Conservation (phyloP, 2,113 vertebrate genomes). For the Lota lota region DNA sequence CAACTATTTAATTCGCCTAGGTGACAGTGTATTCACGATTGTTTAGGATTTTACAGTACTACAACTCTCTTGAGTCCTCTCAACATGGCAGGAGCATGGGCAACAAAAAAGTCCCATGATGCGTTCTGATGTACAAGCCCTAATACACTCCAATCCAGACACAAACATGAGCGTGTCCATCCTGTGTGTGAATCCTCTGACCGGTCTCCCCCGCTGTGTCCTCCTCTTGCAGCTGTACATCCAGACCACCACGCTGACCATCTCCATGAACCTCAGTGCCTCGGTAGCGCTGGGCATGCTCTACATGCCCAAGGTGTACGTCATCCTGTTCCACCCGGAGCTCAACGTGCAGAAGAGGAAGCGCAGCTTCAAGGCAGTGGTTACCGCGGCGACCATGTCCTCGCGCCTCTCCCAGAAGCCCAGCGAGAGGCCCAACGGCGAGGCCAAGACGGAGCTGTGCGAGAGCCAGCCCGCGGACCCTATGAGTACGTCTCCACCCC, state of each 20-base stretch:
- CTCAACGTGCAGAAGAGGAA: slow-evolving; percentile 95
- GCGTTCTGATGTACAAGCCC: no score
- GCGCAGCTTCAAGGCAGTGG: slow-evolving; percentile 95
- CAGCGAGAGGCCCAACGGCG: slow-evolving; percentile 91
- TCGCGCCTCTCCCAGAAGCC: slow-evolving; percentile 90
- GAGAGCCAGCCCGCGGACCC: slow-evolving; percentile 80
- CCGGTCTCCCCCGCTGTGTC: neutral
- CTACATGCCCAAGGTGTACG: slow-evolving; percentile 98
- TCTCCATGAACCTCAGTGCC: slow-evolving; percentile 98
- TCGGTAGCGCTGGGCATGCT: slow-evolving; percentile 97
- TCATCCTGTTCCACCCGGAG: slow-evolving; percentile 97
- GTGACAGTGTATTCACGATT: no score
- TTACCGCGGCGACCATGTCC: slow-evolving; percentile 94
- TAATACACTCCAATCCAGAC: no score
- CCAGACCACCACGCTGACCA: slow-evolving; percentile 94
- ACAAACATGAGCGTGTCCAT: no score
- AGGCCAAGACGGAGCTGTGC: slow-evolving; percentile 93
- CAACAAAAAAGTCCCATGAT: no score
- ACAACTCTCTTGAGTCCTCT: no score
- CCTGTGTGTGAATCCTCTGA: neutral
- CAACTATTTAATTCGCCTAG: no score
- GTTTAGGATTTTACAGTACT: no score
- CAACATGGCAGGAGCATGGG: no score
- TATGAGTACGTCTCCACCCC: slow-evolving; percentile 70
- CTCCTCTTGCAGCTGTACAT: slow-evolving; percentile 87